phyloP scores from a whole-genome alignment of 1,140 invertebrate genomes.

The Drosophila ohnishii region DNA sequence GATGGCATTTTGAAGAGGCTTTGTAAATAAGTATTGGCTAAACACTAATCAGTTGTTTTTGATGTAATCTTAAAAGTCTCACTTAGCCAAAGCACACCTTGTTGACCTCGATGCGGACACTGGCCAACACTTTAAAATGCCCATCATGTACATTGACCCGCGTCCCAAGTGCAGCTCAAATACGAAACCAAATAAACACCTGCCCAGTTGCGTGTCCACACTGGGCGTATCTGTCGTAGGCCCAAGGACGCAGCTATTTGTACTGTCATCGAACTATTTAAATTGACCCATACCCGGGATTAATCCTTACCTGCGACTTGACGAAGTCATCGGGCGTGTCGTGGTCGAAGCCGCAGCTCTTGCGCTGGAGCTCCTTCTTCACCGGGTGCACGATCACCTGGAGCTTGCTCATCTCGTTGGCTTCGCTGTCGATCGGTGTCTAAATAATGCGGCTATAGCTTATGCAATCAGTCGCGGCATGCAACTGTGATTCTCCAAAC shows the following conservation, averaged over 20 bases:
- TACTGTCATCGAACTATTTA: slow-evolving; percentile 25
- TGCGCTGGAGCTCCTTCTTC: slow-evolving; percentile 70
- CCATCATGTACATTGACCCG: slow-evolving; percentile 52
- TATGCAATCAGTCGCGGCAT: slow-evolving; percentile 21
- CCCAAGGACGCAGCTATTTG: slow-evolving; percentile 37
- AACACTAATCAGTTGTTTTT: neutral
- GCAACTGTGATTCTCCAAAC: slow-evolving; percentile 19
- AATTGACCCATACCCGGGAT: slow-evolving; percentile 5
- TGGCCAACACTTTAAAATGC: slow-evolving; percentile 29
- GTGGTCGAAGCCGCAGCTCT: slow-evolving; percentile 77
- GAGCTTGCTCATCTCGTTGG: slow-evolving; percentile 63
- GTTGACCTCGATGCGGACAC: neutral
- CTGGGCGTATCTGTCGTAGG: slow-evolving; percentile 24
- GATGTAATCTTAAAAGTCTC: neutral
- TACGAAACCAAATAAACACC: slow-evolving; percentile 13
- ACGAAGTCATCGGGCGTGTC: slow-evolving; percentile 79
- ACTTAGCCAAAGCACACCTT: slow-evolving; percentile 1
- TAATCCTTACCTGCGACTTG: slow-evolving; percentile 74
- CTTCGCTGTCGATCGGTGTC: slow-evolving; percentile 1
- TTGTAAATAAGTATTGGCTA: neutral
- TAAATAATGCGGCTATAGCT: neutral
- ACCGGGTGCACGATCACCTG: slow-evolving; percentile 72
- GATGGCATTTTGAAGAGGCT: neutral
- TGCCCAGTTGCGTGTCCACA: slow-evolving; percentile 45
- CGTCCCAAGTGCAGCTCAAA: slow-evolving; percentile 8